These are phyloP conservation scores for Urechis unicinctus DNA, from an alignment of 2,888 invertebrate genomes.

Conservation along the genomic window DNA sequence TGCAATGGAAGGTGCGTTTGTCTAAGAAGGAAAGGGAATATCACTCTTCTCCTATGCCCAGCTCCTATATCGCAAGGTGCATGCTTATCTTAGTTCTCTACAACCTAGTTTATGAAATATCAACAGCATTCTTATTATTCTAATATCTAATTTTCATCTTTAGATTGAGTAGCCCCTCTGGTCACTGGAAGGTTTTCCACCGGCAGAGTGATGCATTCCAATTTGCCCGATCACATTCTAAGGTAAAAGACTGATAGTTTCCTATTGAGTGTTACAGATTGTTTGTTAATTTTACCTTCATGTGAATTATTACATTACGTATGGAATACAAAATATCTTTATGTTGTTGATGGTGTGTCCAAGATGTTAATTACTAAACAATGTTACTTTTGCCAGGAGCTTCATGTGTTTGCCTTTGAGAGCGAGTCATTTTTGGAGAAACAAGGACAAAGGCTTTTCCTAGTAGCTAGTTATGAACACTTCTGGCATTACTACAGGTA, in stretches of 20 bases:
- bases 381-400: constrained; percentile 24
- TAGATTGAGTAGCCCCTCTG: constrained; percentile 1
- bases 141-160: too few species aligned
- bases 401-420: constrained; percentile 44
- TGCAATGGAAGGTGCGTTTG: too few species aligned
- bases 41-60: too few species aligned
- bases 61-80: too few species aligned
- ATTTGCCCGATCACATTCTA: constrained; percentile 6
- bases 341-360: not conserved
- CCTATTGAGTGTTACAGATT: not conserved
- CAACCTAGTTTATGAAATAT: too few species aligned
- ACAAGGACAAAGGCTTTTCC: constrained; percentile 38
- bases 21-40: too few species aligned
- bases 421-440: constrained; percentile 26
- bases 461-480: constrained; percentile 34
- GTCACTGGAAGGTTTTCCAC: constrained; percentile 14
- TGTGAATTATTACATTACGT: not conserved
- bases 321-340: too few species aligned
- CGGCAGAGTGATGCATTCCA: constrained; percentile 15
- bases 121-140: too few species aligned
- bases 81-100: too few species aligned
- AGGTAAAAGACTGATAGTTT: constrained; percentile 2
- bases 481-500: constrained; percentile 46
- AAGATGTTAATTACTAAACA: not conserved
- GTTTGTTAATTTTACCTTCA: not conserved